phyloP scores from a whole-genome alignment of 2,888 invertebrate genomes.

The Himalopsyche anomala region DNA sequence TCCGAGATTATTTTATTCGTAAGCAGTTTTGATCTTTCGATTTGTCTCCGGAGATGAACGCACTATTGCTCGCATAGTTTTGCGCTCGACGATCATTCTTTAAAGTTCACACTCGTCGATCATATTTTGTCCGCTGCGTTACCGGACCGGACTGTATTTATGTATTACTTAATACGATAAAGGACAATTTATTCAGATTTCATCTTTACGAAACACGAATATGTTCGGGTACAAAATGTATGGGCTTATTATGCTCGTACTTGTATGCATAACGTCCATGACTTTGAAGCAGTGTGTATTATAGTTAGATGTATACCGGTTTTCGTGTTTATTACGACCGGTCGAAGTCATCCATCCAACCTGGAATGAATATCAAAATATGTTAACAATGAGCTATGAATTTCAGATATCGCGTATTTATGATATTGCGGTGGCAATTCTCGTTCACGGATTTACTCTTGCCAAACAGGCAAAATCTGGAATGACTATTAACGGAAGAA shows the following conservation, averaged over 20 bases:
- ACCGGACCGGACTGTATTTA: neutral
- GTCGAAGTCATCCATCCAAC: conserved; percentile 42
- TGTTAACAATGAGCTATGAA: conserved; percentile 58
- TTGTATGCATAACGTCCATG: conserved; percentile 38
- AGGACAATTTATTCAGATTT: neutral
- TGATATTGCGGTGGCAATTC: neutral
- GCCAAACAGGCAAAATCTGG: neutral
- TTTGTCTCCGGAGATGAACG: conserved; percentile 22
- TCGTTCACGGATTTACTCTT: neutral
- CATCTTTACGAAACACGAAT: conserved; percentile 36
- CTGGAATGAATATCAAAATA: conserved; percentile 54
- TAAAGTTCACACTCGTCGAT: neutral
- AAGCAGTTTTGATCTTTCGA: conserved; percentile 37
- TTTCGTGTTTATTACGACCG: conserved; percentile 35
- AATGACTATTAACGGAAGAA: too few species aligned
- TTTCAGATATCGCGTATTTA: conserved; percentile 53
- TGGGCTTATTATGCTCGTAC: neutral
- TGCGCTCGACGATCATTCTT: neutral
- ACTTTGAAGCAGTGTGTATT: conserved; percentile 23
- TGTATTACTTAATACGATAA: neutral
- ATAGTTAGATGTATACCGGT: conserved; percentile 34
- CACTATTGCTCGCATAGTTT: conserved; percentile 22
- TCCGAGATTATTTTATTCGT: conserved; percentile 41
- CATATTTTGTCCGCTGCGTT: conserved; percentile 1
- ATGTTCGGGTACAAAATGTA: neutral